Conservation (phyloP, 2,113 vertebrate genomes). For the Mugil cephalus region DNA sequence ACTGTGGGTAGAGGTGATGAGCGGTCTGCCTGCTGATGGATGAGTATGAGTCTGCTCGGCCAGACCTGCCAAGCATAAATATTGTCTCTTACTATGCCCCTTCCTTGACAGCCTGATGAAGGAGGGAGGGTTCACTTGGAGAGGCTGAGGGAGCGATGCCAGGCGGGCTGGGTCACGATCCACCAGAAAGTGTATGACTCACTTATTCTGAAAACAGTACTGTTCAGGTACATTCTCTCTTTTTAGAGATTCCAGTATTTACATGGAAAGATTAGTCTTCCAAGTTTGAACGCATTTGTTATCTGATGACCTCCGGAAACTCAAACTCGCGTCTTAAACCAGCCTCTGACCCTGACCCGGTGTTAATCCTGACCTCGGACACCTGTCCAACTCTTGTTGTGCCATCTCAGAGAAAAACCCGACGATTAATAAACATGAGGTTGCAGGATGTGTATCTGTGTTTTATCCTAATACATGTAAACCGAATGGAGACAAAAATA, state of each 20-base stretch:
- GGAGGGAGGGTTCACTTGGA: slow-evolving; percentile 26
- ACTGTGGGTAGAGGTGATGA: slow-evolving; percentile 47
- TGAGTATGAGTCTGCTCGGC: slow-evolving; percentile 37
- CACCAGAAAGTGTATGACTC: background rate
- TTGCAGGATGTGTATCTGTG: background rate
- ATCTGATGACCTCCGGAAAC: slow-evolving; percentile 45
- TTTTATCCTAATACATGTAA: background rate
- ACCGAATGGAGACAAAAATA: background rate
- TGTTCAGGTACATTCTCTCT: background rate
- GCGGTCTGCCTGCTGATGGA: slow-evolving; percentile 57
- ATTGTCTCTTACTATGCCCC: slow-evolving; percentile 29
- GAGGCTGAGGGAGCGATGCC: slow-evolving; percentile 18
- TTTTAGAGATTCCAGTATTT: background rate
- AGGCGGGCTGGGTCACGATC: background rate
- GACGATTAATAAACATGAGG: background rate
- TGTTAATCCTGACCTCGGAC: slow-evolving; percentile 22
- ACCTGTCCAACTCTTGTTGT: background rate
- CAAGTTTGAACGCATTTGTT: background rate
- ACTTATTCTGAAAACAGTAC: background rate
- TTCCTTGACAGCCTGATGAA: slow-evolving; percentile 32
- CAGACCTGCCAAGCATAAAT: slow-evolving; percentile 54
- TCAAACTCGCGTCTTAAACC: slow-evolving; percentile 24
- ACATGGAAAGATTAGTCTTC: background rate
- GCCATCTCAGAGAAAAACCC: background rate
- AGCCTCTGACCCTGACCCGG: slow-evolving; percentile 15